Evolutionary conservation across 2,113 vertebrate genomes (phyloP).

Genomic region (Rhynchomys soricoides): DNA sequence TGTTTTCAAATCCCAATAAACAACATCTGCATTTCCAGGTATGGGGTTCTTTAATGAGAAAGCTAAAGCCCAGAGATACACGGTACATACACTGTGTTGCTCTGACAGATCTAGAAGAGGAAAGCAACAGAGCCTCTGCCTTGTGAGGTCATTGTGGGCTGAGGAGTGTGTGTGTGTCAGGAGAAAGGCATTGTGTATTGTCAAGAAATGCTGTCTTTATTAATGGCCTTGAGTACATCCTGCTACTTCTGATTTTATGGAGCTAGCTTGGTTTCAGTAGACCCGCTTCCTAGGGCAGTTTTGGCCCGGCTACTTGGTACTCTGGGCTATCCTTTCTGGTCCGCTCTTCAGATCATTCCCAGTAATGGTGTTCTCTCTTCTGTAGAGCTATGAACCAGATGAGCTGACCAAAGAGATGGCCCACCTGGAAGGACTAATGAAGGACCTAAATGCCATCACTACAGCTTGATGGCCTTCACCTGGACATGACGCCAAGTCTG

Average conservation of each 20-base stretch:
- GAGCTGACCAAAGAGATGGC: constrained; percentile 99
- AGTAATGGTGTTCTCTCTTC: constrained; percentile 88
- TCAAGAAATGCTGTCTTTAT: not conserved
- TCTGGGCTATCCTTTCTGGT: not conserved
- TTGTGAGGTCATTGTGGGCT: not conserved
- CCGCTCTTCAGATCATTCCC: constrained; percentile 64
- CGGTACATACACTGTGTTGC: not conserved
- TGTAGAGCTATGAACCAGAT: constrained; percentile 96
- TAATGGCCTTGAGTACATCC: not conserved
- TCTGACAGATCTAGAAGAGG: not conserved
- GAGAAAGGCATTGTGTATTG: not conserved
- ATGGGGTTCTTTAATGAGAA: not conserved
- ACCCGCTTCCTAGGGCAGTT: not conserved
- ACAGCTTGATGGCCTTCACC: constrained; percentile 87
- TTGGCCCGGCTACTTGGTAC: not conserved
- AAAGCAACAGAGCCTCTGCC: not conserved
- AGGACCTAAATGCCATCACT: constrained; percentile 99
- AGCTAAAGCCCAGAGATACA: not conserved
- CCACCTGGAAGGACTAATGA: constrained; percentile 99
- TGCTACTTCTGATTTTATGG: not conserved
- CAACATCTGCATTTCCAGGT: not conserved
- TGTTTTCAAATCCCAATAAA: not conserved
- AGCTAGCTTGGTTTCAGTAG: not conserved
- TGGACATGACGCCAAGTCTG: constrained; percentile 67
- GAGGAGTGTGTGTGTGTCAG: not conserved